Conservation (phyloP, 2,888 invertebrate species). For the Automeris io region DNA sequence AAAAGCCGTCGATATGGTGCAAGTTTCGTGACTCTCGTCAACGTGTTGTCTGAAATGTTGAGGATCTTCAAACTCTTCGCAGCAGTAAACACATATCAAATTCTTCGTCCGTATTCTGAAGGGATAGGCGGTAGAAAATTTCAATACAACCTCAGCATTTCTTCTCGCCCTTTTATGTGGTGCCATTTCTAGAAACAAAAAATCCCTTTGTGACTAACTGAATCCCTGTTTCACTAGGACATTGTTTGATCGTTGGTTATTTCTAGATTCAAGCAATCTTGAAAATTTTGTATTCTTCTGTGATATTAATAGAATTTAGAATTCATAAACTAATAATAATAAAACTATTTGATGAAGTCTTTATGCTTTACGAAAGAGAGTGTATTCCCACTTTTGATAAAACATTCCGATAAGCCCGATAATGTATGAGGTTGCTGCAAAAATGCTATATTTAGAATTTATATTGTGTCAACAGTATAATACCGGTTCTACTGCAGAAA, state of each 20-base stretch:
- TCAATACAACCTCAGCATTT: conserved; percentile 59
- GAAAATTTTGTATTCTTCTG: too few species aligned
- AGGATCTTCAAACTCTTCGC: conserved; percentile 49
- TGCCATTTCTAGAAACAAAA: conserved; percentile 57
- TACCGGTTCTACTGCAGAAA: too few species aligned
- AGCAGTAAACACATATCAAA: conserved; percentile 62
- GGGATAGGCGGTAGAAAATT: conserved; percentile 58
- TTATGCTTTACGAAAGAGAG: too few species aligned
- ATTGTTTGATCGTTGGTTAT: neutral
- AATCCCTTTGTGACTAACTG: conserved; percentile 16
- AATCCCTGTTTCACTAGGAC: neutral
- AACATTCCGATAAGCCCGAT: too few species aligned
- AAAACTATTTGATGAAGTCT: too few species aligned
- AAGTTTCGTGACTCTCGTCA: conserved; percentile 37
- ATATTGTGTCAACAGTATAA: too few species aligned
- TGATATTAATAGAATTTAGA: too few species aligned
- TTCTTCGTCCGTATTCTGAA: conserved; percentile 51
- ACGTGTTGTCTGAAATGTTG: conserved; percentile 45
- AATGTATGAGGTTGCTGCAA: too few species aligned
- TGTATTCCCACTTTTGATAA: too few species aligned
- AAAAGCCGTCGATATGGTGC: conserved; percentile 51
- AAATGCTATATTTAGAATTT: too few species aligned
- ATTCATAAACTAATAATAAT: too few species aligned
- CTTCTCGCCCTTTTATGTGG: conserved; percentile 46
- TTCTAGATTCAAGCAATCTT: neutral